Evolutionary conservation across 1,140 invertebrate genomes (phyloP).

Genomic region (Epicauta chinensis): DNA sequence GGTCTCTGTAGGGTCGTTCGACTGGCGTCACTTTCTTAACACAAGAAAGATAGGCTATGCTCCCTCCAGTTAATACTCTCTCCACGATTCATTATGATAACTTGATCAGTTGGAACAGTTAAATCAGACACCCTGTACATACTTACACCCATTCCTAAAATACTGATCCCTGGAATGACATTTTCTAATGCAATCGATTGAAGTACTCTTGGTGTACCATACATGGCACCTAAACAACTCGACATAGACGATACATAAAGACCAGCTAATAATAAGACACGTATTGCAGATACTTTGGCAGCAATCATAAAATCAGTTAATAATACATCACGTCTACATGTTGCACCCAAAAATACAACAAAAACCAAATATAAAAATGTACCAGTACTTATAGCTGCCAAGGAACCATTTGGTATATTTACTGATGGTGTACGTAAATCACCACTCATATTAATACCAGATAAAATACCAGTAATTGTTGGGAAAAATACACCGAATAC

Average conservation of each 20-base stretch:
- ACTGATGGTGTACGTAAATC: slow-evolving; percentile 85
- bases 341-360: slow-evolving; percentile 81
- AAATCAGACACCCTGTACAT: too few relatives aligned
- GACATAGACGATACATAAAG: slow-evolving; percentile 94
- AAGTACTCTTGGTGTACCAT: slow-evolving; percentile 88
- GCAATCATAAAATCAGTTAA: slow-evolving; percentile 84
- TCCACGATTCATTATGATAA: too few relatives aligned
- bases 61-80: too few relatives aligned
- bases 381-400: slow-evolving; percentile 83
- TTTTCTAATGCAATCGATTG: slow-evolving; percentile 95
- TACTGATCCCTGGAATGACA: slow-evolving; percentile 83
- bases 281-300: slow-evolving; percentile 76
- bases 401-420: slow-evolving; percentile 90
- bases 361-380: slow-evolving; percentile 89
- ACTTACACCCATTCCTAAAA: slow-evolving; percentile 82
- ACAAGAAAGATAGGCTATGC: too few relatives aligned
- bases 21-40: too few relatives aligned
- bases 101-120: too few relatives aligned
- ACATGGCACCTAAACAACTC: slow-evolving; percentile 89
- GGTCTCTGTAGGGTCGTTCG: too few relatives aligned
- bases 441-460: slow-evolving; percentile 97
- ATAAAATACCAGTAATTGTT: slow-evolving; percentile 87
- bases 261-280: slow-evolving; percentile 78
- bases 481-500: slow-evolving; percentile 95
- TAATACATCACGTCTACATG: slow-evolving; percentile 67